phyloP scores from a whole-genome alignment of 1,140 invertebrate species.

The Aphelinus atriplicis region DNA sequence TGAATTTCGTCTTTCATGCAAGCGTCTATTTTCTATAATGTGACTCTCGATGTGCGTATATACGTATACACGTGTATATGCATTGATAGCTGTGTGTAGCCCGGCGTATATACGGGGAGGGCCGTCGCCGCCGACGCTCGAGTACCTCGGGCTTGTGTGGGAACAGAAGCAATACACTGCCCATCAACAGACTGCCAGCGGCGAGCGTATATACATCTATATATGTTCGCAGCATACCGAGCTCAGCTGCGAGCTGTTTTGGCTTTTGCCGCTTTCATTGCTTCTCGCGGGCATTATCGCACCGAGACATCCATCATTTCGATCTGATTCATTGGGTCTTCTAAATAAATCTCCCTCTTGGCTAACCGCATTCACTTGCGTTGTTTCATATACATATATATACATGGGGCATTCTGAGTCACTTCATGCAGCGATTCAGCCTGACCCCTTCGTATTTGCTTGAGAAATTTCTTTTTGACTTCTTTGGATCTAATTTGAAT shows the following conservation, averaged over 20 bases:
- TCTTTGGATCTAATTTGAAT: too few species aligned
- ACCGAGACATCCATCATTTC: constrained; percentile 18
- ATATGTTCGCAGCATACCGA: too few species aligned
- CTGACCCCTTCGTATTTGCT: too few species aligned
- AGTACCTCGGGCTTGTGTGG: constrained; percentile 5
- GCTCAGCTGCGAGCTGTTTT: constrained; percentile 10
- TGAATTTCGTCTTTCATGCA: constrained; percentile 32
- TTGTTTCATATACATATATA: neutral
- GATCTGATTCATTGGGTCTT: neutral
- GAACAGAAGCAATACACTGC: constrained; percentile 10
- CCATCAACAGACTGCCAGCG: neutral
- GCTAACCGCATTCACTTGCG: neutral
- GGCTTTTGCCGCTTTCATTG: too few species aligned
- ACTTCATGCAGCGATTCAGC: too few species aligned
- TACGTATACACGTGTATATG: constrained; percentile 16
- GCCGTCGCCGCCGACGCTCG: neutral
- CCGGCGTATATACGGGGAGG: too few species aligned
- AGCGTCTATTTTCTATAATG: neutral
- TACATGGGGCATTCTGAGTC: too few species aligned
- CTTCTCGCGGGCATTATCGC: constrained; percentile 1
- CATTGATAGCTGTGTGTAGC: too few species aligned
- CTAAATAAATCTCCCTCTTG: constrained; percentile 2
- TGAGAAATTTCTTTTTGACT: too few species aligned
- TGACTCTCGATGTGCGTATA: constrained; percentile 20
- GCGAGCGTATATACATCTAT: neutral